Conservation (phyloP, 2,113 vertebrate species). For the Eonycteris spelaea region DNA sequence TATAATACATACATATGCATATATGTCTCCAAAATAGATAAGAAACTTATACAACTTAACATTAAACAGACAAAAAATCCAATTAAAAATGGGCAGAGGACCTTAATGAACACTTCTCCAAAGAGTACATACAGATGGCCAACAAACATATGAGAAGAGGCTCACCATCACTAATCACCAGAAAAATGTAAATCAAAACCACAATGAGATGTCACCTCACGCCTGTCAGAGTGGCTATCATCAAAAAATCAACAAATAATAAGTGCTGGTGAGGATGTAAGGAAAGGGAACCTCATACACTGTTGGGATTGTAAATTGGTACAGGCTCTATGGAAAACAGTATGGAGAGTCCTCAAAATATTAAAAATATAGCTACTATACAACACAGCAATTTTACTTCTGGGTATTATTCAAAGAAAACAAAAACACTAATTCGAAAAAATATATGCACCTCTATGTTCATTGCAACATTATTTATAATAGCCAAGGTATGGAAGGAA, state of each 20-base stretch:
- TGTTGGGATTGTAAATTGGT: background rate
- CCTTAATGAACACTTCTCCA: background rate
- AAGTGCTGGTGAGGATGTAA: background rate
- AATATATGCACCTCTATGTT: background rate
- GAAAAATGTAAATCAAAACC: background rate
- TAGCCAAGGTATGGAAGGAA: background rate
- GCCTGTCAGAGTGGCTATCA: background rate
- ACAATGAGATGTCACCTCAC: background rate
- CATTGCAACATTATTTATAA: background rate
- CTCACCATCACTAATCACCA: background rate
- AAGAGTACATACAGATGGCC: background rate
- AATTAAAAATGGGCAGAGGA: background rate
- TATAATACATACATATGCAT: too few species aligned
- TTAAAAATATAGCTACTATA: background rate
- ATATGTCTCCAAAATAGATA: background rate
- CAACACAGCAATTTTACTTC: background rate
- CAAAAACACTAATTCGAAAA: background rate
- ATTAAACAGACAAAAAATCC: background rate
- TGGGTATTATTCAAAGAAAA: background rate
- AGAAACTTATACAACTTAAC: background rate
- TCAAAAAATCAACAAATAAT: background rate
- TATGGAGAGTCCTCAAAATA: background rate
- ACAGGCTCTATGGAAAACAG: background rate
- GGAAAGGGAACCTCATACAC: background rate
- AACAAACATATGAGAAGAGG: background rate